Base-by-base conservation (phyloP, 2,797 vertebrate species). In the Eidolon dupreanum region DNA sequence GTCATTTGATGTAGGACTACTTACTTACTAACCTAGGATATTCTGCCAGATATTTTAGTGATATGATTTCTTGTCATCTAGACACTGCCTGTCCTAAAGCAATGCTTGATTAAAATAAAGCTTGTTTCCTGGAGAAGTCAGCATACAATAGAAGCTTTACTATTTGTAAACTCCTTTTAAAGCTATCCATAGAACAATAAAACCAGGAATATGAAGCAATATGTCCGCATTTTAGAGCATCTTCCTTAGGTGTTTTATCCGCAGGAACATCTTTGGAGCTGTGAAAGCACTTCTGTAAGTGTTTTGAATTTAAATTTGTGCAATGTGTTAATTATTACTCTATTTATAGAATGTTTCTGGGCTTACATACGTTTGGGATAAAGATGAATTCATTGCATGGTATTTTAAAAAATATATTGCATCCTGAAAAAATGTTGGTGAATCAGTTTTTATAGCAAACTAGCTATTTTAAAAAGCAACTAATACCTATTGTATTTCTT, bases 281-380 rank as follows among this genome's bases (percentile, higher is more conserved):
- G 82, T 61, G 94, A 90, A 75, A 95, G 57, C 78, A 74, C 97
- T 94, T 81, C 96, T 83, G 73, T 95, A 98, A 97, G 82, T 97
- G 96, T 97, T 95, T 75, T 31, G 31, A 97, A 96, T 97, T 81
- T 97, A 96, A 98, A 85, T 53, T 70, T 66, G 71, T 97, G 61
- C 73, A 92, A 61, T 86, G 92, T 97, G 95, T 94, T 97, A 98
- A 98, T 93, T 49, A 97, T 28, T 78, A 82, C 19, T 78, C 74
- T 97, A 97, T 97, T 97, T 98, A 97, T 97, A 96, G 74, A 96
- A 68, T 96, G 46, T 79, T 97, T 96, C 77, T 88, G 93, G 65
- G 59, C 75, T 97, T 46, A 74, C 65, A 96, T 73, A 36, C 71
- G 94, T 91, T 96, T 90, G 46, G 63, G 88, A 51, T 92, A 91